Evolutionary conservation across 2,113 vertebrate genomes (phyloP).

Genomic region (Macquaria australasica): DNA sequence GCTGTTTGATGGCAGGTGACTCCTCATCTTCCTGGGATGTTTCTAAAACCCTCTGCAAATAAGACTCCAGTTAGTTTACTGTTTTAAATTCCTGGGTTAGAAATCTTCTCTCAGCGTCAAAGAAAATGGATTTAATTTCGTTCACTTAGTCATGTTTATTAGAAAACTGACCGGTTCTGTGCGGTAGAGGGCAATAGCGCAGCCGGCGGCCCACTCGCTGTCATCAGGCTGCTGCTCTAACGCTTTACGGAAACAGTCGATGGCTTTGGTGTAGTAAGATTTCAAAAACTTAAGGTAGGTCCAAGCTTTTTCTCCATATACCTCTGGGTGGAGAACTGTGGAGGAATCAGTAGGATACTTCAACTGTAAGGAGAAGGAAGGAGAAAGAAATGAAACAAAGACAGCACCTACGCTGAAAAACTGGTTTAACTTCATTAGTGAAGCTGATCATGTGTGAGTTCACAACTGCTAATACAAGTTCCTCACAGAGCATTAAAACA

Average conservation of each 20-base stretch:
- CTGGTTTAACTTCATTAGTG: background rate
- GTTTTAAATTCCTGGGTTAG: background rate
- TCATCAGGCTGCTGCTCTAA: background rate
- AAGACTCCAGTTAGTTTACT: background rate
- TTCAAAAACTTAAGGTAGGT: background rate
- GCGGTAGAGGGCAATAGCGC: background rate
- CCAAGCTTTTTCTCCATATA: constrained; percentile 10
- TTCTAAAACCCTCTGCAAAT: background rate
- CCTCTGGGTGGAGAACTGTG: constrained; percentile 1
- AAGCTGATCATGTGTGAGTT: background rate
- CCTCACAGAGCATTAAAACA: background rate
- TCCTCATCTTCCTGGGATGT: background rate
- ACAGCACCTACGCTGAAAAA: too few species aligned
- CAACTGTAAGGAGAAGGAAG: background rate
- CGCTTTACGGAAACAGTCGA: background rate
- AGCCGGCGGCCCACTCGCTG: background rate
- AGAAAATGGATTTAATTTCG: too few species aligned
- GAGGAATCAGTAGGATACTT: background rate
- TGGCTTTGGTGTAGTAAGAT: background rate
- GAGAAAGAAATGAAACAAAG: background rate
- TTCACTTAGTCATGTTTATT: too few species aligned
- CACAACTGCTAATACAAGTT: too few species aligned
- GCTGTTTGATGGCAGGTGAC: constrained; percentile 4
- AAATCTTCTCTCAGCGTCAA: background rate
- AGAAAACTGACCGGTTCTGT: background rate